Base-by-base conservation (phyloP, 2,888 invertebrate genomes). In the Allacma fusca region DNA sequence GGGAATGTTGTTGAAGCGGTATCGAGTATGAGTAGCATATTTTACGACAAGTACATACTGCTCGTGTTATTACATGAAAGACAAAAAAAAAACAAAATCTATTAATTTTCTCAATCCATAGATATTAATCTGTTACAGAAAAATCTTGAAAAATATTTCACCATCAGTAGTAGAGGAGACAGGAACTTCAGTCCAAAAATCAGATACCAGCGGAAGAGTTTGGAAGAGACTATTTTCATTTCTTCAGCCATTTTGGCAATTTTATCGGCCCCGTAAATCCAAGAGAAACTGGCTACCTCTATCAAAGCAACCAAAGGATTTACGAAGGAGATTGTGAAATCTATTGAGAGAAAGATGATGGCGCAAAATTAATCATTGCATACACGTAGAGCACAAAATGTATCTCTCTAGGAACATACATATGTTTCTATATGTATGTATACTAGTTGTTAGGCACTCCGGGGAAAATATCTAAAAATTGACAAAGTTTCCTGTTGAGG, bases 171-270 rank as follows among this genome's bases (percentile, higher is more conserved):
- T 24, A 29, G 5, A 23, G 73, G 73, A 13, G 70, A 7, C 0
- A 78, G 16, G 24, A 28, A 69, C 34, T 78, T 44, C 16, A 78
- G 43, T 12, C 62, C 74, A 28, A 69, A n/a, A 5, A 69, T 59
- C 1, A 75, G 4, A 44, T 78, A 78, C 28, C 44, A 40, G 1
- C 75, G 74, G 29, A 78, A 73, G 21, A 75, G 28, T 23, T 1
- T 28, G 13, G 59, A 57, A 7, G 23, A 23, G 40, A 62, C 40
- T 1, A 80, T 77, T 7, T 71, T 68, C 81, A 81, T 81, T 70
- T 77, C 75, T 50, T 80, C 76, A 0, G 81, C 81, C 68, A 80
- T 70, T 24, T 81, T 80, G n/a, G 79, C 21, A 9, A 82, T 34
- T 29, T 80, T 50, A 4, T 44, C 19, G 0, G 79, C 78, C 29